phyloP scores from a whole-genome alignment of 2,888 invertebrate species.

The Salpingus planirostris region DNA sequence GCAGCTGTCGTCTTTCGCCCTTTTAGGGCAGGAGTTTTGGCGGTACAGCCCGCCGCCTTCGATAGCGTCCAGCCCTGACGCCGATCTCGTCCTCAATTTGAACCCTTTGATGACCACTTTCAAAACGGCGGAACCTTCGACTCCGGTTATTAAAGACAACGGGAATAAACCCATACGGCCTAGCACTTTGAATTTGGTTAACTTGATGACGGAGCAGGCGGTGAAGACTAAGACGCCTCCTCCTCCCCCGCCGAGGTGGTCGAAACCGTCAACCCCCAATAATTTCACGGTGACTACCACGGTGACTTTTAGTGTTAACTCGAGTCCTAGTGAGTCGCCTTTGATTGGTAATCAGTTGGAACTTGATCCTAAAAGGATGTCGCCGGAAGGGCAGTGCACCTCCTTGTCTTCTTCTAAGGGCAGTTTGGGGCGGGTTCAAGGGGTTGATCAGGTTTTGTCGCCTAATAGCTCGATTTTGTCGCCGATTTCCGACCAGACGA shows the following conservation, averaged over 20 bases:
- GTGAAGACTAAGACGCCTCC: constrained; percentile 55
- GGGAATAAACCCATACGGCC: constrained; percentile 61
- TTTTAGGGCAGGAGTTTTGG: constrained; percentile 85
- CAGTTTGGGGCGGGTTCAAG: constrained; percentile 51
- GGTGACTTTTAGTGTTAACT: constrained; percentile 72
- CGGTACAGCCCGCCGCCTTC: constrained; percentile 42
- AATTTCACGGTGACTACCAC: constrained; percentile 80
- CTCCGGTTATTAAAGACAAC: constrained; percentile 39
- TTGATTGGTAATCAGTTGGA: constrained; percentile 15
- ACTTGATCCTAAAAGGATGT: constrained; percentile 57
- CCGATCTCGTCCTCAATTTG: constrained; percentile 66
- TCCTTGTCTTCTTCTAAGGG: constrained; percentile 60
- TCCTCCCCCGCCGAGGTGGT: constrained; percentile 78
- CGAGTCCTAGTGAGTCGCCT: constrained; percentile 28
- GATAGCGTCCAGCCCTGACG: constrained; percentile 45
- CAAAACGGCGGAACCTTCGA: constrained; percentile 52
- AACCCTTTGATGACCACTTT: constrained; percentile 68
- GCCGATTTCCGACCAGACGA: constrained; percentile 42
- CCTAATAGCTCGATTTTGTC: constrained; percentile 34
- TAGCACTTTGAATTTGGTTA: constrained; percentile 69
- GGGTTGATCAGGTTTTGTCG: constrained; percentile 36
- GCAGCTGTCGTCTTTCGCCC: constrained; percentile 80
- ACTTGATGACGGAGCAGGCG: constrained; percentile 35
- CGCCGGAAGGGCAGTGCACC: constrained; percentile 59
- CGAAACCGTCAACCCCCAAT: constrained; percentile 60